Percentiles rank a stretch among this genome's conserved stretches.
These are phyloP conservation scores for Hipposideros larvatus DNA, from an alignment of 2,797 vertebrate species.

Conservation along the genomic window DNA sequence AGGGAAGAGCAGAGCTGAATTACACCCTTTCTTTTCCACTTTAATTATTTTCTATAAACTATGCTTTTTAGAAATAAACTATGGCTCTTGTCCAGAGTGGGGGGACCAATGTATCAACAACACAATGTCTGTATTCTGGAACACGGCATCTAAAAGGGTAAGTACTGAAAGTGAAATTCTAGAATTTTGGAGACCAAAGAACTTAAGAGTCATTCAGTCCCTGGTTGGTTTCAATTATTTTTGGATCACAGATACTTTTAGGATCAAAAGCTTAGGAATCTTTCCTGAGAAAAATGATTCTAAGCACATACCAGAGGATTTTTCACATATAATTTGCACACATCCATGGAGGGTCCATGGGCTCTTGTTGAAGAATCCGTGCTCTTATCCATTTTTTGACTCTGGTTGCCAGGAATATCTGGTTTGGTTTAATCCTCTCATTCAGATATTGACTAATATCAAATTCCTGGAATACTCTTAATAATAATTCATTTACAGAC, in stretches of 20 bases:
- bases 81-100: constrained; percentile 87
- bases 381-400: not conserved
- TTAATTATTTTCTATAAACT: constrained; percentile 56
- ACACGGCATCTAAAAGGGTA: constrained; percentile 87
- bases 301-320: not conserved
- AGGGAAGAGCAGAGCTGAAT: not conserved
- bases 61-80: constrained; percentile 88
- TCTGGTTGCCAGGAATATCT: not conserved
- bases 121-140: constrained; percentile 87
- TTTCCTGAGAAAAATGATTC: not conserved
- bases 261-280: not conserved
- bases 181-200: not conserved
- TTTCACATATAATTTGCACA: not conserved
- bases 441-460: not conserved
- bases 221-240: no score
- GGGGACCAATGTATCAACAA: constrained; percentile 86
- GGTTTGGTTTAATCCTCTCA: not conserved
- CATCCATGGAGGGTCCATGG: accelerated
- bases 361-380: not conserved
- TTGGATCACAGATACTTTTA: no score
- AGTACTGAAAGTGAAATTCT: constrained; percentile 56
- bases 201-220: no score
- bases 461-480: not conserved
- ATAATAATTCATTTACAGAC: not conserved
- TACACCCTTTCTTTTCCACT: not conserved